Base-by-base conservation (phyloP, 2,888 invertebrate genomes). In the Zygaena filipendulae region DNA sequence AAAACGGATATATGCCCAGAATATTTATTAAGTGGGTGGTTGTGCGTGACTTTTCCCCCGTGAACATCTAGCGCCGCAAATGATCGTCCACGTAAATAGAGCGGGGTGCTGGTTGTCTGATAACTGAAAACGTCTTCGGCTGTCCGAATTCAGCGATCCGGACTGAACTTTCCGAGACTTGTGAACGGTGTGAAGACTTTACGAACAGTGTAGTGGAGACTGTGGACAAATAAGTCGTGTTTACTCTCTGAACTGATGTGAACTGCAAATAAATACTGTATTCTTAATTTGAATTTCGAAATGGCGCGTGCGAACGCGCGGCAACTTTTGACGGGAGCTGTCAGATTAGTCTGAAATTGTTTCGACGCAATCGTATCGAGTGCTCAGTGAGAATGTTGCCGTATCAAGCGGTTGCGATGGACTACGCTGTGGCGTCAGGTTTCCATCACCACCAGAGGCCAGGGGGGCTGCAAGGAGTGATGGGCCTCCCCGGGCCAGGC, bases 321-420 rank as follows among this genome's bases (percentile, higher is more conserved):
- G 49, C 55, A 55, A 57, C 46, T 50, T 40, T 45, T 32, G 18
- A 40, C 52, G 43, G 50, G 35, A 40, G 47, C 43, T 47, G 45
- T 50, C 23, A 34, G 33, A 24, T 59, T 39, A 45, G 41, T 39
- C 3, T 8, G 21, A 23, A 11, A 22, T 10, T 9, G 13, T 18
- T 12, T 22, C 11, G 21, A 38, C 38, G 37, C 41, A 40, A 38
- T 26, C 25, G 22, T 13, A 33, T 28, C 19, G 19, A 25, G 23
- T 21, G 21, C 29, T 43, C 23, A 49, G 69, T 70, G 68, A 70
- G 36, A 46, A 92, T 92, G 92, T 84, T 92, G 84, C 92, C 92
- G 57, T 92, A 92, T 77, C 92, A 91, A 81, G 87, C 89, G 47
- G 90, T 92, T 59, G 90, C 93, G 59, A 92, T 93, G 92, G 88